Conservation (phyloP, 1,140 invertebrate genomes). For the Dendroctonus valens region DNA sequence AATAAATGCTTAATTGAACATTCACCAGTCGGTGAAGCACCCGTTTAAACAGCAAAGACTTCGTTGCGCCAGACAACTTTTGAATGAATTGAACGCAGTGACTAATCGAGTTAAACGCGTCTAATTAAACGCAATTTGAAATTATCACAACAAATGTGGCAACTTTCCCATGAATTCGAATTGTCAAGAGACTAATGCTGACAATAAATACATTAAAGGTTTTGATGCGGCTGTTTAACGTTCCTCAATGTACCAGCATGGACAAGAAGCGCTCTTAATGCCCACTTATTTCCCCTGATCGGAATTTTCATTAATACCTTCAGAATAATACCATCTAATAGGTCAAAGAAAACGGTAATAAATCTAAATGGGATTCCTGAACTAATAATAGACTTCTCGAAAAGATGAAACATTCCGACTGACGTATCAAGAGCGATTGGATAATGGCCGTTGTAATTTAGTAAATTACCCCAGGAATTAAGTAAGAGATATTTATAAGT, state of each 20-base stretch:
- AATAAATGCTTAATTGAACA: not conserved
- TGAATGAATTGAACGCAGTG: too few relatives aligned
- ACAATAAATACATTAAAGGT: too few relatives aligned
- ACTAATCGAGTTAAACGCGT: too few relatives aligned
- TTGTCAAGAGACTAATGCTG: too few relatives aligned
- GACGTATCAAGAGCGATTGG: slow-evolving; percentile 20
- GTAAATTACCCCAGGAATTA: slow-evolving; percentile 24
- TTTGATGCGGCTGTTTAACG: too few relatives aligned
- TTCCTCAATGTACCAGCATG: too few relatives aligned
- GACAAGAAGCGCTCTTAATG: too few relatives aligned
- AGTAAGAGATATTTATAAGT: slow-evolving; percentile 19
- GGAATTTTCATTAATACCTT: too few relatives aligned
- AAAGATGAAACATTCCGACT: slow-evolving; percentile 25
- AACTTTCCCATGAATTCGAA: too few relatives aligned
- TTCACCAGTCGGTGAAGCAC: slow-evolving; percentile 1
- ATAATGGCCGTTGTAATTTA: slow-evolving; percentile 22
- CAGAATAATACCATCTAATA: not conserved
- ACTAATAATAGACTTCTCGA: slow-evolving; percentile 26
- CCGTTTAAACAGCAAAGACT: not conserved
- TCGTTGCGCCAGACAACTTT: not conserved
- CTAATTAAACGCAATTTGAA: too few relatives aligned
- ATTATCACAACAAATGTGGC: too few relatives aligned
- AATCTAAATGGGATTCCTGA: slow-evolving; percentile 13
- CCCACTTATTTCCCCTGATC: too few relatives aligned
- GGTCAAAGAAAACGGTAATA: slow-evolving; percentile 16